Evolutionary conservation across 2,797 vertebrate genomes (phyloP), one percentile per base, ranked within the genome.

Genomic region (Yasuhikotakia modesta): DNA sequence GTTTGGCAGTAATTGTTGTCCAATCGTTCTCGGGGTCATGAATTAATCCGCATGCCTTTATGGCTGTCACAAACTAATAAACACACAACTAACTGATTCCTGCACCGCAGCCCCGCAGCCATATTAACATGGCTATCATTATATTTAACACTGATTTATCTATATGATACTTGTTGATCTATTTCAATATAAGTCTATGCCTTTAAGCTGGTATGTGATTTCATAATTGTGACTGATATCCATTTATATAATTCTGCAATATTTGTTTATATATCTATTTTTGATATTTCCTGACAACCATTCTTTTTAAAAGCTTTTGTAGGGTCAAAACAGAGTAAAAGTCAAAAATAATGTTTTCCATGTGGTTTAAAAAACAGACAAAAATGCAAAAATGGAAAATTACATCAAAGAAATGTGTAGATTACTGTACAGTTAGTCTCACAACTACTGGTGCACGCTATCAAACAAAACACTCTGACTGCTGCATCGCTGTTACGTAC

Each of bases 1-100:
- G 90, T 92, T 93, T 92, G 88, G 88, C 89, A 89, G 86, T 92
- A 91, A 91, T 92, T 89, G 90, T 90, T 91, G 91, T 92, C 88
- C 89, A 90, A 90, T 93, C 89, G 87, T 91, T 92, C 89, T 87
- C 88, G 91, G 92, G 92, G 91, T 91, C 90, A 91, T 87, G 90
- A 91, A 92, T 92, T 93, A 93, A 93, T 94, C 91, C 92, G 89
- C 91, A 90, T 90, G 91, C 90, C 91, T 91, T 89, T 89, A 91
- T 89, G 89, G 87, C 91, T 94, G 92, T 93, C 93, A 94, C 90
- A 91, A 91, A 90, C 91, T 92, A 93, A 94, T 93, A 94, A 92
- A 92, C 90, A 92, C 87, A 89, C 87, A 91, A 91, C 91, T 92
- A 94, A 93, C 92, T 92, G 92, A 92, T 91, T 91, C 91, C 90